Evolutionary conservation across 2,113 vertebrate genomes (phyloP), one percentile per base, ranked within the genome.

Genomic region (Rhinichthys klamathensis): DNA sequence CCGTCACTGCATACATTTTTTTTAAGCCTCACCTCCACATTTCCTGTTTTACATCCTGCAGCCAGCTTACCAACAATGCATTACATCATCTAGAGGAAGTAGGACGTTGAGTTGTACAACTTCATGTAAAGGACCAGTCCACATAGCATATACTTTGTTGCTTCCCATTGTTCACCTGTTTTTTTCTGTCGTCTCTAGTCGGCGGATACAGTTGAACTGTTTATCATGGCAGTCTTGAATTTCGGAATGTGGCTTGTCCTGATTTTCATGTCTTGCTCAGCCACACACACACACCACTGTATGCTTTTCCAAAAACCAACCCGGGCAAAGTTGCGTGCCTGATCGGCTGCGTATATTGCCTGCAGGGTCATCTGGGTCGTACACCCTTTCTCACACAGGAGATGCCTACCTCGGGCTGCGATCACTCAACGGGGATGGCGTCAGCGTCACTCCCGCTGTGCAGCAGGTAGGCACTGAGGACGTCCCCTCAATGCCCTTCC

Each of bases 381-480:
- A 91, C 90, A 92, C 91, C 92, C 91, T 94, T 89, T 93, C 93
- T 90, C 93, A 93, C 87, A 86, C 92, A 93, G 93, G 94, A 88
- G 93, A 94, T 79, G 54, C 91, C 90, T 95, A 92, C 92, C 92
- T 94, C 56, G 85, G 91, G 88, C 91, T 94, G 89, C 92, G 83
- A 78, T 91, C 92, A 25, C 92, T 94, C 90, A 94, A 94, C 89
- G 93, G 93, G 87, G 93, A 94, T 91, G 91, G 90, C 90, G 90
- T 93, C 89, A 89, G 74, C 91, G 90, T 94, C 90, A 85, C 91
- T 90, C 91, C 93, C 88, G 92, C 93, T 92, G 93, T 94, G 83
- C 93, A 38, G 78, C 93, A 94, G 93, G 94, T 94, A 95, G 78
- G 90, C 92, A 90, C 86, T 89, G 90, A 92, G 91, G 93, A 89